Conservation (phyloP, 2,797 vertebrate species). For the Tinamus major region DNA sequence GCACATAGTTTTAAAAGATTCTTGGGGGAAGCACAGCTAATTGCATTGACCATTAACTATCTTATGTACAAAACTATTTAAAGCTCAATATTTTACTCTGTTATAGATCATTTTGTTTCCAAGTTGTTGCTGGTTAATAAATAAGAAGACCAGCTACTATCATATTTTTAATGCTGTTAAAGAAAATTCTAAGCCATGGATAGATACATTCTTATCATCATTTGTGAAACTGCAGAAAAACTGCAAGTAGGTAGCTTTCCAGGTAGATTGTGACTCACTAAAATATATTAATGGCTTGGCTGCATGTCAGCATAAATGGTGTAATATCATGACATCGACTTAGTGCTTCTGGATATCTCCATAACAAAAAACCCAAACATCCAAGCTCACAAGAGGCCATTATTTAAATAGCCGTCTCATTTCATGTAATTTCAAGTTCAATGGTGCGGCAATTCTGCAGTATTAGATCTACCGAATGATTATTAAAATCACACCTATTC, state of each 20-base stretch:
- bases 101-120: background rate
- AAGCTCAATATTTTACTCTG: conserved; percentile 13
- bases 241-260: background rate
- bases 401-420: conserved; percentile 73
- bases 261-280: conserved; percentile 22
- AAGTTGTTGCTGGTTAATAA: background rate
- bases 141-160: background rate
- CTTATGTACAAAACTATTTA: background rate
- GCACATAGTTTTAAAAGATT: background rate
- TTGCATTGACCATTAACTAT: background rate
- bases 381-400: conserved; percentile 50
- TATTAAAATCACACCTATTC: conserved; percentile 74
- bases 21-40: background rate
- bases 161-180: background rate
- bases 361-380: conserved; percentile 43
- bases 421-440: conserved; percentile 69
- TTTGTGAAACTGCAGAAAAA: conserved; percentile 38
- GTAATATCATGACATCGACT: conserved; percentile 1
- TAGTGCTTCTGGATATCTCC: conserved; percentile 18
- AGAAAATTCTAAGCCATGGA: background rate
- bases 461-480: conserved; percentile 68
- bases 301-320: background rate
- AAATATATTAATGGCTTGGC: conserved; percentile 4
- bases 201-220: background rate
- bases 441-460: conserved; percentile 64